Percentiles rank a stretch among this genome's conserved stretches.
Conservation (phyloP, 2,113 vertebrate genomes). For the Bubo bubo region DNA sequence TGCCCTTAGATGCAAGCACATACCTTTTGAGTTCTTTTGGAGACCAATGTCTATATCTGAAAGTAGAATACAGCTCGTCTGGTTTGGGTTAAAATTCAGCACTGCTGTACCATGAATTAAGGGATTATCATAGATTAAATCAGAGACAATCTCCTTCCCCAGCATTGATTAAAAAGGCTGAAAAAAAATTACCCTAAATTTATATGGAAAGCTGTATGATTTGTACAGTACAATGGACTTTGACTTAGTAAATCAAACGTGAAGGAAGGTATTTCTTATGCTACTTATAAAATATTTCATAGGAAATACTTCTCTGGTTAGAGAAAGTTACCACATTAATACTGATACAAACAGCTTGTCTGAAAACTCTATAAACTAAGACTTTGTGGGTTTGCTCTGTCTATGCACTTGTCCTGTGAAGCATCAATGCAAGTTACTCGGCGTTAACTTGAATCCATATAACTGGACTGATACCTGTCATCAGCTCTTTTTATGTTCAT, state of each 20-base stretch:
- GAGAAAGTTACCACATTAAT: neutral
- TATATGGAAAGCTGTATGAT: neutral
- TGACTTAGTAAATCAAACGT: neutral
- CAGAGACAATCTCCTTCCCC: neutral
- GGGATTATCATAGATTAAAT: neutral
- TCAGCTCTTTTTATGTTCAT: neutral
- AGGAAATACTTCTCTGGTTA: neutral
- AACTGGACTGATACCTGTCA: neutral
- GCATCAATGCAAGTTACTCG: fast-evolving
- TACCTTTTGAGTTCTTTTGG: neutral
- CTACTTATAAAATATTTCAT: neutral
- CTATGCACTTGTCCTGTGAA: neutral
- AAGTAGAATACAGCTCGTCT: neutral
- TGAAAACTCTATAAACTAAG: neutral
- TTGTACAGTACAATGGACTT: neutral
- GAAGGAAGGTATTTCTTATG: neutral
- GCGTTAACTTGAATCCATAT: neutral
- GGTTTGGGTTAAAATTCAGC: neutral
- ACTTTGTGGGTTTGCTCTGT: neutral
- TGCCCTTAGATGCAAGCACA: neutral
- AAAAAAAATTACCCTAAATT: neutral
- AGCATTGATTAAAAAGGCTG: neutral
- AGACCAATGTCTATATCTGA: neutral
- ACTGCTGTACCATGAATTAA: neutral
- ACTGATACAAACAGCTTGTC: neutral